Evolutionary conservation across 2,888 invertebrate species (phyloP), one percentile per base, ranked within the genome.

Genomic region (Alitta virens): DNA sequence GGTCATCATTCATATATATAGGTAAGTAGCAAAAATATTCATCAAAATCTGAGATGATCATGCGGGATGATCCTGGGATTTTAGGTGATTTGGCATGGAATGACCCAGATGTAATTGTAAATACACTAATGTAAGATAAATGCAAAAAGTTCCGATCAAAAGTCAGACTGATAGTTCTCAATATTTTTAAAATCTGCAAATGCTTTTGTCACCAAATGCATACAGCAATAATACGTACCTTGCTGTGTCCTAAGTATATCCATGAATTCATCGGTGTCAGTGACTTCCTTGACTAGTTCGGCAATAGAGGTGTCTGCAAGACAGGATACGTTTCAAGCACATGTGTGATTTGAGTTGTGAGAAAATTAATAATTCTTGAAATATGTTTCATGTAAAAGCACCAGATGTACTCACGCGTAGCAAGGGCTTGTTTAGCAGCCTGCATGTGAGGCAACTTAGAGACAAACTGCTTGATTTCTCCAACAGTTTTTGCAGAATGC

Each of bases 391-490:
- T 16, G 16, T 12, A 9, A 49, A 46, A 57, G 26, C 49, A 27
- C 14, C 5, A 49, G 56, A 26, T 2, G 60, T 56, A 72, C 75
- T 70, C 68, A 78, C 78, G 78, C 46, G 71, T 77, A 9, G 75
- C 76, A 5, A 78, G 66, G 1, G 92, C 92, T 76, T 91, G 89
- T 76, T 94, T 94, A 69, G 90, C 89, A 23, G 89, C 90, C 75
- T 95, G 84, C 84, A 97, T 87, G 72, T 91, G 90, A 0, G 95
- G 95, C 68, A 97, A 84, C 57, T 90, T 88, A 40, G 92, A 89
- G 1, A 97, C 96, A 81, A 95, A 94, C 75, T 91, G 88, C 78
- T 94, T 94, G 84, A 97, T 92, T 83, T 96, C 94, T 74, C 92
- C 91, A n/a, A 98, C 91, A 0, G 94, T 90, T 79, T 91, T 92